Conservation (phyloP, 2,797 vertebrate genomes). For the Hippoglossus hippoglossus region DNA sequence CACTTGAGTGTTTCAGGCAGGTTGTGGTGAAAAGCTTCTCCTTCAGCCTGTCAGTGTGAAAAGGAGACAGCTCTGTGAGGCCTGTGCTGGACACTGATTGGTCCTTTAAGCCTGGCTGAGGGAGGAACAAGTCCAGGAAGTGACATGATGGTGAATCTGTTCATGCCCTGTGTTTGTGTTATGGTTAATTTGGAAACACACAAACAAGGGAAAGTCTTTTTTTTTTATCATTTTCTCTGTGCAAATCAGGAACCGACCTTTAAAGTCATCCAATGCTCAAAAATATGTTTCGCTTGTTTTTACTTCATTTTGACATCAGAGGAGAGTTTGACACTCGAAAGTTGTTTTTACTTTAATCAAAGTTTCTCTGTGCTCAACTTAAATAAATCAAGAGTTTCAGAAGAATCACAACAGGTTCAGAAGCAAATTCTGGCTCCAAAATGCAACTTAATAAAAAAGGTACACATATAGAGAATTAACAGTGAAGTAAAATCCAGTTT, state of each 20-base stretch:
- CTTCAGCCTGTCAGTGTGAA: conserved; percentile 30
- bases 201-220: neutral
- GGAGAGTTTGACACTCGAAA: neutral
- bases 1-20: conserved; percentile 11
- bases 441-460: neutral
- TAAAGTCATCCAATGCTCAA: neutral
- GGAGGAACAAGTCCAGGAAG: neutral
- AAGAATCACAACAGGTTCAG: no score
- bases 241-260: neutral
- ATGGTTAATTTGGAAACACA: conserved; percentile 10
- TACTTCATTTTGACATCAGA: neutral
- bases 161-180: neutral
- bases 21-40: conserved; percentile 21
- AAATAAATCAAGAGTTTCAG: neutral
- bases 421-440: no score
- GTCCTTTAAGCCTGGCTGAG: neutral
- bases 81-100: conserved; percentile 19
- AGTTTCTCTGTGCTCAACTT: neutral
- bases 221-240: neutral
- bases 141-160: neutral
- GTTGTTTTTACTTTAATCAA: neutral
- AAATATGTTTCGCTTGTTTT: neutral
- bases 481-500: no score
- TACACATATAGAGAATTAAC: neutral
- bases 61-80: conserved; percentile 14